phyloP scores from a whole-genome alignment of 2,113 vertebrate genomes.

The Triplophysa tibetana region DNA sequence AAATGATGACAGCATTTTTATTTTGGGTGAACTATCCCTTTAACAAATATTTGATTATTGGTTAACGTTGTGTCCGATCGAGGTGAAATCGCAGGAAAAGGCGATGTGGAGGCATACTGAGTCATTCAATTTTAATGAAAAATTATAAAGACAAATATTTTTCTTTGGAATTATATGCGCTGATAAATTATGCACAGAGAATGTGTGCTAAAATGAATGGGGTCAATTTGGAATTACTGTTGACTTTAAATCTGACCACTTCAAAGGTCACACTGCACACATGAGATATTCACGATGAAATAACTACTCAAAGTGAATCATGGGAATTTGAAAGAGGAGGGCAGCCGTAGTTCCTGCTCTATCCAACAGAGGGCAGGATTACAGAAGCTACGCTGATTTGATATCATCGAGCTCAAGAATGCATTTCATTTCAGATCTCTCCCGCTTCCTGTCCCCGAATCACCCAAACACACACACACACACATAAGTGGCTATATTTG shows the following conservation, averaged over 20 bases:
- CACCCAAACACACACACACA: constrained; percentile 30
- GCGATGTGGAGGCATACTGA: too few relatives aligned
- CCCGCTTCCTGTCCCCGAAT: constrained; percentile 37
- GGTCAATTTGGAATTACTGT: neutral
- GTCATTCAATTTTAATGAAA: constrained; percentile 3
- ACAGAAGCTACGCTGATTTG: constrained; percentile 24
- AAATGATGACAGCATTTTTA: too few relatives aligned
- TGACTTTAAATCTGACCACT: neutral
- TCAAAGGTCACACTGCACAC: neutral
- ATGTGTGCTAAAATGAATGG: neutral
- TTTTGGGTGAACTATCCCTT: too few relatives aligned
- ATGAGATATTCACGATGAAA: too few relatives aligned
- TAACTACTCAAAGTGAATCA: neutral
- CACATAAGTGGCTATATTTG: constrained; percentile 15
- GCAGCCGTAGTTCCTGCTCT: constrained; percentile 3
- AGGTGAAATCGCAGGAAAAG: too few relatives aligned
- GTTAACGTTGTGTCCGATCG: too few relatives aligned
- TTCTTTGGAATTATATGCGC: neutral
- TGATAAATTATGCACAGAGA: neutral
- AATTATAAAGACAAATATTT: neutral
- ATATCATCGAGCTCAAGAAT: constrained; percentile 7
- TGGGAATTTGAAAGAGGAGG: neutral
- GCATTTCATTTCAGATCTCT: constrained; percentile 18
- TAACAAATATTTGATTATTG: too few relatives aligned
- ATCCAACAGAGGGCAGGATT: constrained; percentile 51